phyloP scores from a whole-genome alignment of 2,888 invertebrate species.

The Danaus chrysippus region DNA sequence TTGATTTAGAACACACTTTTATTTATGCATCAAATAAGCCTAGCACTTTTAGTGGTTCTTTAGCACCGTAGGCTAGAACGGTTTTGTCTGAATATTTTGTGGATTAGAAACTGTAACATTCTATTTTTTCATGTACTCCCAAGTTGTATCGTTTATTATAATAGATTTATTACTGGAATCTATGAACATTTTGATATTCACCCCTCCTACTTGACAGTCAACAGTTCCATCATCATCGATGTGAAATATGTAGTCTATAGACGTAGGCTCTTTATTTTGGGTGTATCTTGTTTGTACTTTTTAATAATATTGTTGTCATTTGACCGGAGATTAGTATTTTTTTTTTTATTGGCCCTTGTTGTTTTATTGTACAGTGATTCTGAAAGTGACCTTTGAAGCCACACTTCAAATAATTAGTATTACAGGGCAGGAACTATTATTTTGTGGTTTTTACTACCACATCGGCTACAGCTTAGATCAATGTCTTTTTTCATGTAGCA shows the following conservation, averaged over 20 bases:
- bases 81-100: constrained; percentile 20
- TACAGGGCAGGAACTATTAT: constrained; percentile 15
- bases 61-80: constrained; percentile 31
- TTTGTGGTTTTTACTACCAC: constrained; percentile 17
- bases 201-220: constrained; percentile 8
- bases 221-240: constrained; percentile 7
- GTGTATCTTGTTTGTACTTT: constrained; percentile 28
- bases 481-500: background rate
- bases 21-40: constrained; percentile 33
- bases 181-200: constrained; percentile 9
- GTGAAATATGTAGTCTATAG: constrained; percentile 12
- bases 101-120: constrained; percentile 8
- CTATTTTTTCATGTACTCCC: constrained; percentile 6
- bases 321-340: background rate
- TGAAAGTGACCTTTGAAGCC: constrained; percentile 13
- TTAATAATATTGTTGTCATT: background rate
- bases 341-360: constrained; percentile 16
- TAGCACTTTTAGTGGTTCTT: constrained; percentile 25
- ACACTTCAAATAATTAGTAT: constrained; percentile 13
- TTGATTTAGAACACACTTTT: background rate
- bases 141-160: constrained; percentile 10
- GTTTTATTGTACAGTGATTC: constrained; percentile 10
- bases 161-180: constrained; percentile 12
- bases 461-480: constrained; percentile 7
- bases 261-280: constrained; percentile 10